Evolutionary conservation across 35 echinoderm and acorn worm genomes (phyloP).

Genomic region (Acanthaster planci): DNA sequence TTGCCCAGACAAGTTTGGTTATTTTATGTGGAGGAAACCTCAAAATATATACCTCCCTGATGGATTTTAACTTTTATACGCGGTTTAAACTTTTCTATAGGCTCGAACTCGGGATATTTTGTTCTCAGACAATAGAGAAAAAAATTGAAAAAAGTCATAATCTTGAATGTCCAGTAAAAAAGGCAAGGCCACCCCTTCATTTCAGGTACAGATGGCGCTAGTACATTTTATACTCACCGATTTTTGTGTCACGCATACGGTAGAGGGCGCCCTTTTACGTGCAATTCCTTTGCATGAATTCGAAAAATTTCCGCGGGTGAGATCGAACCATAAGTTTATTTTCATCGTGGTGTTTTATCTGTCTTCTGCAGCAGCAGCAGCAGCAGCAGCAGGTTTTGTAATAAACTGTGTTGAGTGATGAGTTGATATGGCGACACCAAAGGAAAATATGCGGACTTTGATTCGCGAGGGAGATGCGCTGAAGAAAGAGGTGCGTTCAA

Average conservation of each 20-base stretch:
- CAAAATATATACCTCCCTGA: too few relatives aligned
- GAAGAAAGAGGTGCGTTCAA: slow-evolving; percentile 2
- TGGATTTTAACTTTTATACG: too few relatives aligned
- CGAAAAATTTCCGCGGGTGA: neutral
- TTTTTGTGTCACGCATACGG: neutral
- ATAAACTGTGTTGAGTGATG: neutral
- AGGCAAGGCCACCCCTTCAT: too few relatives aligned
- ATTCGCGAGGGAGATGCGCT: slow-evolving; percentile 6
- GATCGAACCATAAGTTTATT: neutral
- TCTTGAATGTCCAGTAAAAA: too few relatives aligned
- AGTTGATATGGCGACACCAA: neutral
- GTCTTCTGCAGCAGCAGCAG: neutral
- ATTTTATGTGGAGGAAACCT: too few relatives aligned
- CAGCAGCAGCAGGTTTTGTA: neutral
- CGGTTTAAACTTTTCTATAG: too few relatives aligned
- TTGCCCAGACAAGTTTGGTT: too few relatives aligned
- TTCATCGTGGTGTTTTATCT: neutral
- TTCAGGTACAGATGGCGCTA: too few relatives aligned
- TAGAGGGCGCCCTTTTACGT: neutral
- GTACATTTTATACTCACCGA: too few relatives aligned
- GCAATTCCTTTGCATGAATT: neutral
- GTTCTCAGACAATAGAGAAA: too few relatives aligned
- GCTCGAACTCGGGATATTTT: too few relatives aligned
- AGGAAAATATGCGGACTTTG: neutral
- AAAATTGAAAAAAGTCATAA: too few relatives aligned